Percentiles rank a stretch among this genome's conserved stretches.
Conservation (phyloP, 2,888 invertebrate genomes). For the Cataglyphis livida region DNA sequence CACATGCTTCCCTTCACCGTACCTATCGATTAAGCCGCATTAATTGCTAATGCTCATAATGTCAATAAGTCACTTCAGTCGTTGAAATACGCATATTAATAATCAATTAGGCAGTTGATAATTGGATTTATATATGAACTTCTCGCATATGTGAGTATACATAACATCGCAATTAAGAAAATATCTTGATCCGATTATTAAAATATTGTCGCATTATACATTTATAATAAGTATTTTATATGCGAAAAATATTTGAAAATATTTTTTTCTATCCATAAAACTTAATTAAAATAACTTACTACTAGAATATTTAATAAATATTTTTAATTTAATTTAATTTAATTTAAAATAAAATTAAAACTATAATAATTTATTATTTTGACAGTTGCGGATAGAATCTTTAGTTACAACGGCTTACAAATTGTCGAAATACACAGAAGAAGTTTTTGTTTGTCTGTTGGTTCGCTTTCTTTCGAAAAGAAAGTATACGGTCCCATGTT, state of each 20-base stretch:
- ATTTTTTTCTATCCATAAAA: neutral
- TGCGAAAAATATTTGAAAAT: neutral
- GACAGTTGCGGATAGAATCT: neutral
- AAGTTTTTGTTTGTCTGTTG: neutral
- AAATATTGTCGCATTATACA: neutral
- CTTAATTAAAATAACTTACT: neutral
- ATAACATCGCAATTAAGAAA: neutral
- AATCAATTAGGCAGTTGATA: constrained; percentile 13
- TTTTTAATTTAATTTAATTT: too few relatives aligned
- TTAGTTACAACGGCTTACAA: neutral
- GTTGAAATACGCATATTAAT: neutral
- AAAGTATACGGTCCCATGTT: neutral
- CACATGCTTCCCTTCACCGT: neutral
- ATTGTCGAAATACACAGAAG: neutral
- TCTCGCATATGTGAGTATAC: too few relatives aligned
- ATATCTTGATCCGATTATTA: neutral
- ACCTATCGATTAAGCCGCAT: neutral
- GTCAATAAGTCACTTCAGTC: constrained; percentile 14
- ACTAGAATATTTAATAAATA: too few relatives aligned
- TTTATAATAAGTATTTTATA: neutral
- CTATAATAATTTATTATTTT: neutral
- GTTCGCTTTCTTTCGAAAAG: neutral
- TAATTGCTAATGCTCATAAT: constrained; percentile 19
- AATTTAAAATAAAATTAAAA: too few relatives aligned
- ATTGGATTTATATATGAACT: neutral